phyloP scores from a whole-genome alignment of 2,113 vertebrate species.

The Pseudorasbora parva region DNA sequence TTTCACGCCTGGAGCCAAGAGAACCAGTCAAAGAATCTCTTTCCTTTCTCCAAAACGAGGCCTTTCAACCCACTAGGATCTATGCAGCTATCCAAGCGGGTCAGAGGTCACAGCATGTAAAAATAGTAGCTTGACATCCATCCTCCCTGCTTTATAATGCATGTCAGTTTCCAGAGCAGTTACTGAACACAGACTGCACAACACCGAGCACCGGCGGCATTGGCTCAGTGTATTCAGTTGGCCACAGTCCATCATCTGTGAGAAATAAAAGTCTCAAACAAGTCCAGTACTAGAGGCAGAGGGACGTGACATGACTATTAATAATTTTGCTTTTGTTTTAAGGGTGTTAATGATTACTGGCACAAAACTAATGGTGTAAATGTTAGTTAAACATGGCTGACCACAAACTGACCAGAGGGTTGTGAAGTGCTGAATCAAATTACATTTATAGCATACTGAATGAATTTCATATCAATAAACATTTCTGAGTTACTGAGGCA shows the following conservation, averaged over 20 bases:
- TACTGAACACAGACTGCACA: slow-evolving; percentile 48
- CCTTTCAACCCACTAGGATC: slow-evolving; percentile 61
- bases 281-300: slow-evolving; percentile 29
- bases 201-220: slow-evolving; percentile 45
- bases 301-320: slow-evolving; percentile 25
- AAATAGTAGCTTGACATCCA: slow-evolving; percentile 75
- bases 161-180: slow-evolving; percentile 68
- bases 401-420: slow-evolving; percentile 9
- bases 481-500: neutral
- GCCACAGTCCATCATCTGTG: slow-evolving; percentile 34
- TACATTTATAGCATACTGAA: neutral
- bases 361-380: slow-evolving; percentile 22
- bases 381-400: slow-evolving; percentile 27
- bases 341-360: slow-evolving; percentile 13
- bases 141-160: slow-evolving; percentile 75
- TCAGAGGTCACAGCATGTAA: slow-evolving; percentile 66
- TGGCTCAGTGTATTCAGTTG: slow-evolving; percentile 22
- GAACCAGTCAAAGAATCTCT: slow-evolving; percentile 27
- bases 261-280: slow-evolving; percentile 35
- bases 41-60: slow-evolving; percentile 53
- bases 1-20: slow-evolving; percentile 42
- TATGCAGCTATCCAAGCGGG: slow-evolving; percentile 58
- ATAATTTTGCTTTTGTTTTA: slow-evolving; percentile 22
- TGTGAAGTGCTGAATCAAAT: slow-evolving; percentile 18
- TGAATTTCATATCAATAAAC: neutral